These are phyloP conservation scores for Origma solitaria DNA, from an alignment of 2,113 vertebrate species.

Conservation along the genomic window DNA sequence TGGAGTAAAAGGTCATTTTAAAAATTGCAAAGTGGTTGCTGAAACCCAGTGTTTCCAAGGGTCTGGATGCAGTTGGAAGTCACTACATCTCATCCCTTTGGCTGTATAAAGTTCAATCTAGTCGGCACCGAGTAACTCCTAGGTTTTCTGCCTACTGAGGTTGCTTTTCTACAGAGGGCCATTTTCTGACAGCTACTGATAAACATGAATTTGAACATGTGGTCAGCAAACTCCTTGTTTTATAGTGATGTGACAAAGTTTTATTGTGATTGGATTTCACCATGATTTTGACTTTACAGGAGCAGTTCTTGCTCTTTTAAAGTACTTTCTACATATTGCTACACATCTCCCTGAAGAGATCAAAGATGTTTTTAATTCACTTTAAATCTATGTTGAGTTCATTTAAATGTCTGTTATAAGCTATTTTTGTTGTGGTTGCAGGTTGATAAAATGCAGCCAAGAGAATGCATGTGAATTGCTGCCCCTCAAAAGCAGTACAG, in stretches of 20 bases:
- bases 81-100: background rate
- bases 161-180: conserved; percentile 8
- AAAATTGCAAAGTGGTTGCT: background rate
- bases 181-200: background rate
- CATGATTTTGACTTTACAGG: conserved; percentile 5
- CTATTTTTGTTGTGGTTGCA: conserved; percentile 50
- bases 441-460: conserved; percentile 28
- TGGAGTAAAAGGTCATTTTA: background rate
- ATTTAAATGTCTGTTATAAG: conserved; percentile 55
- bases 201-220: background rate
- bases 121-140: background rate
- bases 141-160: background rate
- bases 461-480: conserved; percentile 35
- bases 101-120: background rate
- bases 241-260: conserved; percentile 20
- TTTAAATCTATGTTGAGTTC: conserved; percentile 24
- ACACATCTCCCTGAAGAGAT: conserved; percentile 3
- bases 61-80: background rate
- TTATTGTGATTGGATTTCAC: conserved; percentile 39
- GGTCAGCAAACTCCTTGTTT: conserved; percentile 5
- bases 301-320: conserved; percentile 44
- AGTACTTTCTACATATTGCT: conserved; percentile 16
- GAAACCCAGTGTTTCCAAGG: background rate
- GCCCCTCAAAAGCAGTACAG: conserved; percentile 19
- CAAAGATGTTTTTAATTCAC: conserved; percentile 41